A percentile compares a stretch with the other conserved stretches of the same genome.
phyloP scores from a whole-genome alignment of 2,797 vertebrate species.

The Channa striata region DNA sequence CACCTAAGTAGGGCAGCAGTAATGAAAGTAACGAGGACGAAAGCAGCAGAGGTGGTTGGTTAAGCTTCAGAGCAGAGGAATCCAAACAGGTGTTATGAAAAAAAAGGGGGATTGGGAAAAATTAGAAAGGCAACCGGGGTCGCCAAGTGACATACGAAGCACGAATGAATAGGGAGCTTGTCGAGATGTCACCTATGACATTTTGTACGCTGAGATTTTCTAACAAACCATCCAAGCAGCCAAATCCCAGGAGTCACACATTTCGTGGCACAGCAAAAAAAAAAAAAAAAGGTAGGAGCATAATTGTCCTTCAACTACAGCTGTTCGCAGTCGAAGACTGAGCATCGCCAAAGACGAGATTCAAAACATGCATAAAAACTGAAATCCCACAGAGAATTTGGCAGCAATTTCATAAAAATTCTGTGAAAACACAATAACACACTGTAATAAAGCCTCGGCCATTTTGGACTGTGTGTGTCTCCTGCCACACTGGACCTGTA shows the following conservation, averaged over 20 bases:
- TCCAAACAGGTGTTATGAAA: background rate
- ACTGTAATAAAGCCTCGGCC: conserved; percentile 4
- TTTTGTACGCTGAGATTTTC: conserved; percentile 10
- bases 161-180: conserved; percentile 8
- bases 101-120: conserved; percentile 4
- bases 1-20: conserved; percentile 1
- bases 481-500: conserved; percentile 33
- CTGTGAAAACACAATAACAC: no score
- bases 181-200: conserved; percentile 31
- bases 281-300: background rate
- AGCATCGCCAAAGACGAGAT: background rate
- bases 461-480: conserved; percentile 33
- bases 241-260: conserved; percentile 42
- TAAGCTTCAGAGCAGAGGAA: conserved; percentile 20
- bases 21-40: conserved; percentile 11
- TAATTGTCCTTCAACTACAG: conserved; percentile 41
- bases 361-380: background rate
- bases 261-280: conserved; percentile 1
- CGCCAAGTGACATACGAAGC: background rate
- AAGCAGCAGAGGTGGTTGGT: background rate
- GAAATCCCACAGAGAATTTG: background rate
- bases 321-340: conserved; percentile 20
- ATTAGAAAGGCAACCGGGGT: conserved; percentile 19
- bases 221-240: conserved; percentile 40
- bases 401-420: no score